Evolutionary conservation across 2,888 invertebrate species (phyloP), one percentile per base, ranked within the genome.

Genomic region (Crematogaster levior): DNA sequence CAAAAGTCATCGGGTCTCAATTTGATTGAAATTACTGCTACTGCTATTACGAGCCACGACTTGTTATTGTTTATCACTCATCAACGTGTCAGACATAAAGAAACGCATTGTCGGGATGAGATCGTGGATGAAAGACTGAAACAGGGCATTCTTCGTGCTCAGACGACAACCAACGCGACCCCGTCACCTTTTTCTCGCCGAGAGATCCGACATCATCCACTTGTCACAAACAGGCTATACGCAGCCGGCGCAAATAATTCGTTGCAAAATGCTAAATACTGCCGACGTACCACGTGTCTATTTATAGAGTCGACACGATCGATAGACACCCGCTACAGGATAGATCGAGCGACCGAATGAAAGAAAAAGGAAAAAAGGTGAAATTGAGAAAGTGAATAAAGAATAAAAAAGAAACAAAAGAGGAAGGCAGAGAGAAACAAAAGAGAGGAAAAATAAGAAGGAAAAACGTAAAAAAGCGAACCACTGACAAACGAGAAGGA

Each of bases 231-330:
- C 48, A 74, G 40, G 75, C 51, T 81, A 77, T 79, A 83, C 83
- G 86, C 77, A 83, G 82, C 51, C 81, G 65, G 68, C 79, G 85
- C 74, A 82, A 77, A 86, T 88, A 88, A 85, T 91, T 91, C 86
- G 83, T 89, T 85, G 89, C 84, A 88, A 91, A 91, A 92, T 90
- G 89, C 86, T 91, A 92, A 92, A 92, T 92, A 92, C 89, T 90
- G 83, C 74, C 86, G 86, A 88, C 89, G 86, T 89, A 63, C 87
- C 83, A 85, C 81, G 86, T 72, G 83, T 87, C 92, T 92, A 92
- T 92, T 92, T 92, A 92, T 91, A 92, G 91, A 88, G 63, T 18
- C 68, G 81, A 53, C 70, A 85, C 90, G 92, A 88, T 92, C 92
- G 92, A 92, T 92, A 91, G 79, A 83, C 79, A 86, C 73, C 84